Evolutionary conservation across 1,140 invertebrate species (phyloP), one percentile per base, ranked within the genome.

Genomic region (Drosophila yakuba): DNA sequence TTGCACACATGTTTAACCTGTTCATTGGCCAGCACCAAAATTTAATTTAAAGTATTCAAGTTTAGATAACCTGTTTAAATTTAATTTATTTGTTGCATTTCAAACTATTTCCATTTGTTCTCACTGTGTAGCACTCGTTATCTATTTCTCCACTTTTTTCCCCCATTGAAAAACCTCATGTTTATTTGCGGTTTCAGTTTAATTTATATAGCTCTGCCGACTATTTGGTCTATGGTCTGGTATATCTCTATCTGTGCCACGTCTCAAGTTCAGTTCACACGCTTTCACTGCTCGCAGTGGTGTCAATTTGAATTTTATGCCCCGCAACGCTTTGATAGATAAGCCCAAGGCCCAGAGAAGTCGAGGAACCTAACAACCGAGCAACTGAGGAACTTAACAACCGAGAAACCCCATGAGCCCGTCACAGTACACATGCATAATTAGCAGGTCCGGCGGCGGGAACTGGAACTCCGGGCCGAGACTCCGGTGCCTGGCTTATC

Each of bases 201-300:
- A 55, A 76, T 66, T 57, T 78, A 55, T 69, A 64, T 64, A 66
- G 58, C 38, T 63, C 3, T 59, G 25, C 39, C 17, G 38, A 55
- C 12, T 64, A 38, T 17, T 28, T 35, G 59, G 36, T 74, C 54
- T 48, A 44, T 60, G 43, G 35, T 17, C 17, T 17, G 71, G 28
- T 50, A 43, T 78, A 52, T 75, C 52, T 62, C 35, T 69, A 17
- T 66, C 59, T 67, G 7, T 60, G 72, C 56, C 68, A 69, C 57
- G 78, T 83, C 78, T 84, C 88, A 88, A 91, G 88, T 90, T 90
- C 77, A 88, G 88, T 90, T 90, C 88, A 91, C 88, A 90, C 88
- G 88, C 88, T 90, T 90, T 90, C 88, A 91, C 88, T 90, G 79
- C 15, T 20, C 77, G 48, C 54, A 67, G 60, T 51, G 63, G 63